Conservation (phyloP, 2,113 vertebrate species). For the Grammomys surdaster region DNA sequence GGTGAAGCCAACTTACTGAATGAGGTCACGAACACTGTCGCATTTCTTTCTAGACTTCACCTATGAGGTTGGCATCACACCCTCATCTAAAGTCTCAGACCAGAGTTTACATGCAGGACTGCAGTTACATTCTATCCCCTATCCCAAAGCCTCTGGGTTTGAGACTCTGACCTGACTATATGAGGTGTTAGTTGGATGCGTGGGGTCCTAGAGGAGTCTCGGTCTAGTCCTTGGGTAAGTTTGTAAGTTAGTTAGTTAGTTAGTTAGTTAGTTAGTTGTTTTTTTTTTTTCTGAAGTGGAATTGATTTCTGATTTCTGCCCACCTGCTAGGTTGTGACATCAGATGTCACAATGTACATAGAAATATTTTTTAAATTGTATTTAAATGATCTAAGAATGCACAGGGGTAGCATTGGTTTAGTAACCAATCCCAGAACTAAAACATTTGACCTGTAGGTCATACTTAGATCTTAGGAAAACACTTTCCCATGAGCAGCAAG, state of each 20-base stretch:
- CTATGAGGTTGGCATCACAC: not conserved
- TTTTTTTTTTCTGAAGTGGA: not conserved
- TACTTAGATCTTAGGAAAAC: not conserved
- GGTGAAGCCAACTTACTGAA: not conserved
- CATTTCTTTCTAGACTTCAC: slow-evolving; percentile 38
- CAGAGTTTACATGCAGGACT: not conserved
- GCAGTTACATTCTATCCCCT: not conserved
- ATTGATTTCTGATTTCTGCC: slow-evolving; percentile 18
- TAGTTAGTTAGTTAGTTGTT: not conserved
- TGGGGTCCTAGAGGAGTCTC: not conserved
- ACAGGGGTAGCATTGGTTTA: not conserved
- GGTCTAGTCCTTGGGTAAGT: not conserved
- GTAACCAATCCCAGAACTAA: not conserved
- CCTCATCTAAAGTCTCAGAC: not conserved
- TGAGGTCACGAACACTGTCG: not conserved
- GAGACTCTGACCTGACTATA: not conserved
- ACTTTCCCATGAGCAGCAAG: not conserved
- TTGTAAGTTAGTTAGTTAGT: not conserved
- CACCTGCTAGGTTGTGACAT: not conserved
- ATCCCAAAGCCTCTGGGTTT: not conserved
- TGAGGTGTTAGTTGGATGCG: not conserved
- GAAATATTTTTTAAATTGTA: not conserved
- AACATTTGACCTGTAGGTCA: not conserved
- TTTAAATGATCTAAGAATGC: not conserved
- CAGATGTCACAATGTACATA: not conserved